These are phyloP conservation scores for Oryzias celebensis DNA, from an alignment of 2,113 vertebrate genomes.

Conservation along the genomic window DNA sequence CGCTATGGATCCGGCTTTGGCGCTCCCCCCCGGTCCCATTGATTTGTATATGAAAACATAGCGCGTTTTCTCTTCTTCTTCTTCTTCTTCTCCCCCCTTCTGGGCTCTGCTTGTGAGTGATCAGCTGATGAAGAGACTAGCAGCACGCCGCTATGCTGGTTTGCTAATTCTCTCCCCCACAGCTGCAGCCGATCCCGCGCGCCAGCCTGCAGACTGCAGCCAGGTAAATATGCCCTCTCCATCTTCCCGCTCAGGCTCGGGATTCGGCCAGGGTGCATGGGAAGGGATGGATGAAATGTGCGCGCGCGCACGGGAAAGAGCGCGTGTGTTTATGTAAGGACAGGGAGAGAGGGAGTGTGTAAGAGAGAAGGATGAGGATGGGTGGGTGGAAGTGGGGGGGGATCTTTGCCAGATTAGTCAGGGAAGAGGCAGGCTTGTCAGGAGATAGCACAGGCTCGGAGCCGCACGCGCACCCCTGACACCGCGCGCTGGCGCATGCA, in stretches of 20 bases:
- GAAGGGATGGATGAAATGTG: conserved; percentile 84
- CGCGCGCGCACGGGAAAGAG: conserved; percentile 21
- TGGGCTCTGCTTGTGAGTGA: conserved; percentile 93
- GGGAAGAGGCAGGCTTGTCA: conserved; percentile 69
- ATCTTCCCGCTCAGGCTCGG: conserved; percentile 61
- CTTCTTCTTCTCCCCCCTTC: conserved; percentile 84
- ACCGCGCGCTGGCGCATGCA: conserved; percentile 35
- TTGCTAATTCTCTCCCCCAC: conserved; percentile 99
- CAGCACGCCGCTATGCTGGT: conserved; percentile 98
- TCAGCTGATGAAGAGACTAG: conserved; percentile 99
- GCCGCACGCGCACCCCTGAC: conserved; percentile 41
- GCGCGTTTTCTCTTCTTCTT: conserved; percentile 61
- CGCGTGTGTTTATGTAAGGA: conserved; percentile 20
- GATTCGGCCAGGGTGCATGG: conserved; percentile 89
- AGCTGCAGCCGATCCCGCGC: conserved; percentile 93
- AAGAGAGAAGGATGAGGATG: conserved; percentile 55
- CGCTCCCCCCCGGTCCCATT: conserved; percentile 88
- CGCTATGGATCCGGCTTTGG: conserved; percentile 84
- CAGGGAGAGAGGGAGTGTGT: conserved; percentile 34
- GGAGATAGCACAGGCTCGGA: conserved; percentile 62
- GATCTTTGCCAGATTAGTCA: conserved; percentile 73
- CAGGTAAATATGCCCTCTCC: conserved; percentile 87
- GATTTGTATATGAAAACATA: conserved; percentile 99
- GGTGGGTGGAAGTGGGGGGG: conserved; percentile 68
- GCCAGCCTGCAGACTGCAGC: conserved; percentile 93